Percentiles rank a stretch among this genome's conserved stretches.
These are phyloP conservation scores for Blennius ocellaris DNA, from an alignment of 2,113 vertebrate species.

Conservation along the genomic window DNA sequence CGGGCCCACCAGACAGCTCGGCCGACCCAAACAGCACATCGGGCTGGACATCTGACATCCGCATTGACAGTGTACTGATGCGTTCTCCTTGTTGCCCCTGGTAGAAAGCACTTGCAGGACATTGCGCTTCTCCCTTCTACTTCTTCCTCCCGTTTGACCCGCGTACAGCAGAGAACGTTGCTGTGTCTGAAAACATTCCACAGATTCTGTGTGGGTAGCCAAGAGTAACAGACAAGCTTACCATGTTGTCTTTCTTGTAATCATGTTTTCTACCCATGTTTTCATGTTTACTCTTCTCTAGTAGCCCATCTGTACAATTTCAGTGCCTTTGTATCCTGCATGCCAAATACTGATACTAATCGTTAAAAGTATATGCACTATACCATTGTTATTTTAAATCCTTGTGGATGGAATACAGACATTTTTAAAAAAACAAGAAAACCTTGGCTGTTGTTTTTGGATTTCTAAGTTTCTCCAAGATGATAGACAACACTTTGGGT, in stretches of 20 bases:
- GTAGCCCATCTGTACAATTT: constrained; percentile 65
- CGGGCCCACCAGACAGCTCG: constrained; percentile 72
- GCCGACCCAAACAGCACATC: constrained; percentile 67
- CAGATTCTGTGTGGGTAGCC: constrained; percentile 34
- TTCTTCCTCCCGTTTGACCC: constrained; percentile 41
- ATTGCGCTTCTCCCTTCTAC: constrained; percentile 10
- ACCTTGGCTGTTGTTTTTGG: constrained; percentile 1
- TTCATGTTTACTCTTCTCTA: constrained; percentile 37
- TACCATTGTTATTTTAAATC: constrained; percentile 61
- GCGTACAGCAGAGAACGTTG: constrained; percentile 11
- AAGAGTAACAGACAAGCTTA: constrained; percentile 14
- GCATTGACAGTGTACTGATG: not conserved
- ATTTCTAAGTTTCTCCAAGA: not conserved
- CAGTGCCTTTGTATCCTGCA: constrained; percentile 78
- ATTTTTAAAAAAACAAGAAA: constrained; percentile 55
- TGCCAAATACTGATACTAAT: constrained; percentile 67
- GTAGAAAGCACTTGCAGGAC: constrained; percentile 38
- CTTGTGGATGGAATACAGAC: constrained; percentile 61
- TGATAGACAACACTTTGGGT: too few species aligned
- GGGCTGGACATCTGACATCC: constrained; percentile 49
- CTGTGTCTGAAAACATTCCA: constrained; percentile 28
- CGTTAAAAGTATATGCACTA: constrained; percentile 57
- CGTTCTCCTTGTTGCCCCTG: constrained; percentile 22
- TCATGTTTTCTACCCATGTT: constrained; percentile 44
- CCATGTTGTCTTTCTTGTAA: constrained; percentile 46